A percentile compares a stretch with the other conserved stretches of the same genome.
These are phyloP conservation scores for Pachycephala philippinensis DNA, from an alignment of 2,113 vertebrate species.

Conservation along the genomic window DNA sequence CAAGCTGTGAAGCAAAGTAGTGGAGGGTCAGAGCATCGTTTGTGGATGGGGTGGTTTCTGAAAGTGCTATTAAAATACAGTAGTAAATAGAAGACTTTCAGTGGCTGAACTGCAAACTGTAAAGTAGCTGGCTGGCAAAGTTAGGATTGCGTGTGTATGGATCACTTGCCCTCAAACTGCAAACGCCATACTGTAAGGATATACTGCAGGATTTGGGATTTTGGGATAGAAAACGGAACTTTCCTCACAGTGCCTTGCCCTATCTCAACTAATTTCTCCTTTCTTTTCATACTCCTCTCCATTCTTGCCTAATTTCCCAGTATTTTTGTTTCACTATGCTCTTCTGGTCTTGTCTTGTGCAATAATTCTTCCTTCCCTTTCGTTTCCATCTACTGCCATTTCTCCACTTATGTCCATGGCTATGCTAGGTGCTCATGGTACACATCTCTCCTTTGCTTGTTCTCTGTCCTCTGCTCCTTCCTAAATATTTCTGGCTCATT, in stretches of 20 bases:
- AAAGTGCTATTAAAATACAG: not conserved
- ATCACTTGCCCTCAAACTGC: not conserved
- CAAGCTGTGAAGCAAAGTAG: not conserved
- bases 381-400: not conserved
- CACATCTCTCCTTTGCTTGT: not conserved
- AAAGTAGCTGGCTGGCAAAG: not conserved
- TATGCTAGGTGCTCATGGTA: not conserved
- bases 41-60: not conserved
- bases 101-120: not conserved
- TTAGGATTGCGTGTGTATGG: not conserved
- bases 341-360: not conserved
- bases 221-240: not conserved
- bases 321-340: not conserved
- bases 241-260: not conserved
- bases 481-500: not conserved
- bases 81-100: not conserved
- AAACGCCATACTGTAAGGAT: accelerated
- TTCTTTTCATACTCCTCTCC: not conserved
- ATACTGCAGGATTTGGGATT: not conserved
- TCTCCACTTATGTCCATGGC: not conserved
- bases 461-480: not conserved
- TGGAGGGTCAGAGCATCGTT: not conserved
- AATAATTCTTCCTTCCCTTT: not conserved
- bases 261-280: not conserved
- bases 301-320: not conserved